Percentiles rank a stretch among this genome's conserved stretches.
Evolutionary conservation across 2,888 invertebrate species (phyloP).

Genomic region (Sycophila texana): DNA sequence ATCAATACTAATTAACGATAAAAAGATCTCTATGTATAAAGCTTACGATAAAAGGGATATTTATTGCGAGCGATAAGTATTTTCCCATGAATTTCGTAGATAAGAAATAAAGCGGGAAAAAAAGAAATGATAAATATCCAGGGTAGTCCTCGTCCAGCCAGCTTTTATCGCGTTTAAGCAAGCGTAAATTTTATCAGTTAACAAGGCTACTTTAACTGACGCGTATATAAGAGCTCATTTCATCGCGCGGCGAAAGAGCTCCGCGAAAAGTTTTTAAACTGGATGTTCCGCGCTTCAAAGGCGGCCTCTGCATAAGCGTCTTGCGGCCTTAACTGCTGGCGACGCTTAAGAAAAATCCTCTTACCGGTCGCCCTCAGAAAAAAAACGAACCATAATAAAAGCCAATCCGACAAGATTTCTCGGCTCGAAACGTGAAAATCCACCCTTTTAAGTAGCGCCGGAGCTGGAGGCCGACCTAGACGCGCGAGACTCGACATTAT

Average conservation of each 20-base stretch:
- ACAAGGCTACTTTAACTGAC: neutral
- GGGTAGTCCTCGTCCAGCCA: neutral
- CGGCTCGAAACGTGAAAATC: constrained; percentile 3
- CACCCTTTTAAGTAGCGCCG: neutral
- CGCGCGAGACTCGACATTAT: constrained; percentile 8
- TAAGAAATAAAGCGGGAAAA: neutral
- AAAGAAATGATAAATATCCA: neutral
- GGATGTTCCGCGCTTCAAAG: neutral
- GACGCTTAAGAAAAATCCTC: constrained; percentile 21
- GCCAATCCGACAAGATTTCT: constrained; percentile 26
- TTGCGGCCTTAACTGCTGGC: neutral
- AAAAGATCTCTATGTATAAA: no score
- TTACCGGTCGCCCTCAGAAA: neutral
- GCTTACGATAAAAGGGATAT: no score
- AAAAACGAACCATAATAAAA: constrained; percentile 9
- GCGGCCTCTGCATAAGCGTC: neutral
- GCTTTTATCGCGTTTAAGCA: neutral
- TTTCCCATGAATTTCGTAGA: no score
- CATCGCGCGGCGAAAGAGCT: neutral
- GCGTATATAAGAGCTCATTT: neutral
- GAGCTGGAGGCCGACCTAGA: neutral
- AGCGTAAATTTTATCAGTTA: constrained; percentile 11
- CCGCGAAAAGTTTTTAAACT: neutral
- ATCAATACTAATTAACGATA: no score
- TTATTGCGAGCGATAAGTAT: no score